phyloP scores from a whole-genome alignment of 1,140 invertebrate genomes.

The Aphelinus atriplicis region DNA sequence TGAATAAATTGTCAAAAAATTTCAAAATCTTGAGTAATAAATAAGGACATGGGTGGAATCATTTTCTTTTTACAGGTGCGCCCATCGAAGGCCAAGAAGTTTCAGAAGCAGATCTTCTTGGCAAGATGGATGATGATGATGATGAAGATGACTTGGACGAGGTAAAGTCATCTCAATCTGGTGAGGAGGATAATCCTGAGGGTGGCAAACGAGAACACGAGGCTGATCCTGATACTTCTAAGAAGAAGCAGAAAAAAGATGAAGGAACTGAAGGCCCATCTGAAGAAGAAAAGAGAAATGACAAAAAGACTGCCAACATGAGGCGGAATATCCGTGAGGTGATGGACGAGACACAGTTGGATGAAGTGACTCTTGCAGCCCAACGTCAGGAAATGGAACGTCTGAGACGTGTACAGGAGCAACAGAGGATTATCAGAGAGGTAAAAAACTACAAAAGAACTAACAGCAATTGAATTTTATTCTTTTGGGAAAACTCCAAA shows the following conservation, averaged over 20 bases:
- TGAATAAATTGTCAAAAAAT: too few species aligned
- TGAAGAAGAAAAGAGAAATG: slow-evolving; percentile 65
- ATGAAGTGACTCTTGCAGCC: slow-evolving; percentile 90
- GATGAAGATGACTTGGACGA: slow-evolving; percentile 56
- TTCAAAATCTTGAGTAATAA: too few species aligned
- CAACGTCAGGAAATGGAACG: slow-evolving; percentile 93
- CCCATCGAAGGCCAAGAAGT: slow-evolving; percentile 64
- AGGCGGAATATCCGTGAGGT: slow-evolving; percentile 90
- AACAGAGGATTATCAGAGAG: slow-evolving; percentile 82
- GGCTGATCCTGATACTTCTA: slow-evolving; percentile 51
- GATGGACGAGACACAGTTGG: slow-evolving; percentile 90
- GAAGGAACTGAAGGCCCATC: slow-evolving; percentile 51
- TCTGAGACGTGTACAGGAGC: slow-evolving; percentile 82
- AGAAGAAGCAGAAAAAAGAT: slow-evolving; percentile 60
- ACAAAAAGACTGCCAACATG: slow-evolving; percentile 75
- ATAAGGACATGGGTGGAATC: neutral
- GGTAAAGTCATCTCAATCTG: slow-evolving; percentile 50
- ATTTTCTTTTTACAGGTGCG: slow-evolving; percentile 48
- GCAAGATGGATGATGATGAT: slow-evolving; percentile 59
- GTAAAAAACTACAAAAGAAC: slow-evolving; percentile 68
- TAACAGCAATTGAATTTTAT: slow-evolving; percentile 66
- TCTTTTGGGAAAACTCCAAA: neutral
- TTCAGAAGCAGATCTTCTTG: slow-evolving; percentile 59
- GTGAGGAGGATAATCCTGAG: slow-evolving; percentile 53
- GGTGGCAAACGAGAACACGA: slow-evolving; percentile 53